Percentiles rank a stretch among this genome's conserved stretches.
These are phyloP conservation scores for Cydia strobilella DNA, from an alignment of 1,140 invertebrate species.

Conservation along the genomic window DNA sequence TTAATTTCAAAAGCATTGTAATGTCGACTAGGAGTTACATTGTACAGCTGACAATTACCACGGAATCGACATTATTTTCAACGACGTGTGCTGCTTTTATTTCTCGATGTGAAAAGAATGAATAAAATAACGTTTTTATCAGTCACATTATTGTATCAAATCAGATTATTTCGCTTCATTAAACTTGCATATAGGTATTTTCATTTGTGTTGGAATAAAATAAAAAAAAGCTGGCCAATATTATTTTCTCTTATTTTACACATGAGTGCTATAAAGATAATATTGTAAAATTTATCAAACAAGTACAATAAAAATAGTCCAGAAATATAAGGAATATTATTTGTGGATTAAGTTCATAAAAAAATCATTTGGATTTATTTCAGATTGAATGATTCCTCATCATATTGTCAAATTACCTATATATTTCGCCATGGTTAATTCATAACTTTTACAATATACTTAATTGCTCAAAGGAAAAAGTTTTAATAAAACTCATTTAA, in stretches of 20 bases:
- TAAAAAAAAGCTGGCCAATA: too few species aligned
- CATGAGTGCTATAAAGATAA: background rate
- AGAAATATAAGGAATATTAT: background rate
- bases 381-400: background rate
- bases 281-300: background rate
- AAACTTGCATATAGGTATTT: background rate
- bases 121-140: background rate
- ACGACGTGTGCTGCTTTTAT: too few species aligned
- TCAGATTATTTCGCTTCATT: background rate
- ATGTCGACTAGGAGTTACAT: too few species aligned
- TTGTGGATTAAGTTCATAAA: too few species aligned
- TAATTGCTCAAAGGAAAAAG: background rate
- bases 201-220: background rate
- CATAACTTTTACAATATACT: background rate
- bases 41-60: too few species aligned
- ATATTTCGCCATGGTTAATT: background rate
- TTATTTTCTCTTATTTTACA: too few species aligned
- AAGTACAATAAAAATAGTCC: background rate
- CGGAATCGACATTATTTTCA: too few species aligned
- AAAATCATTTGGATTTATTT: background rate
- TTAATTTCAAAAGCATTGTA: too few species aligned
- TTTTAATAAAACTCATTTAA: background rate
- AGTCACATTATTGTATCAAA: background rate
- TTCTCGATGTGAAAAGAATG: background rate
- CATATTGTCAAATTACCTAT: background rate